Base-by-base conservation (phyloP, 2,888 invertebrate species). In the Acanthacorydalis orientalis region DNA sequence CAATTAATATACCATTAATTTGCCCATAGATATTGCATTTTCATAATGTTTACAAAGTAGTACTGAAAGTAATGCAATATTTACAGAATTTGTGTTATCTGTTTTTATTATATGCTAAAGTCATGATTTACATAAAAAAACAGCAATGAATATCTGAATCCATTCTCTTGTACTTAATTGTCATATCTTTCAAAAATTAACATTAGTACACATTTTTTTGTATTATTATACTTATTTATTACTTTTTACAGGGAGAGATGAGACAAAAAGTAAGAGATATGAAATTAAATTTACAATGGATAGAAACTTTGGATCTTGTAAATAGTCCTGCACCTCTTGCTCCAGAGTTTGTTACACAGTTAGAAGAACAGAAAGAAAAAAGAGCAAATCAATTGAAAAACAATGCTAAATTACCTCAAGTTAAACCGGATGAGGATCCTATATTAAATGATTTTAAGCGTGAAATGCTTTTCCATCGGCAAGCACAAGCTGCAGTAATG, bases 391-490 rank as follows among this genome's bases (percentile, higher is more conserved):
- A 74, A 53, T 64, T 78, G 32, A 74, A 80, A 55, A 83, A 84
- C 49, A 81, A 77, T 49, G 80, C 77, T 56, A 85, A 85, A 53
- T 65, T 80, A 43, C 74, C 73, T 10, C 71, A 73, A 46, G 74
- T 76, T 55, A 68, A 72, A 1, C 74, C 83, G 0, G 68, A 72
- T 1, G 79, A 83, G 50, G 88, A 89, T 64, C 85, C 86, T 0
- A 77, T 88, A 0, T 63, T 89, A 16, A 88, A 95, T 69, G 95
- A 96, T 64, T 93, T 95, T 58, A 85, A 86, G 61, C 70, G 93
- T 34, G 96, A 96, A 68, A 86, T 88, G 60, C 68, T 80, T 53
- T 89, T 90, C 54, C 83, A 90, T 57, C 71, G 89, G 16, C 90
- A 89, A 64, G 90, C 87, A 0, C 90, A 96, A 61, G 78, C 83